Conservation (phyloP, 2,888 invertebrate genomes). For the Drosophila lacicola region DNA sequence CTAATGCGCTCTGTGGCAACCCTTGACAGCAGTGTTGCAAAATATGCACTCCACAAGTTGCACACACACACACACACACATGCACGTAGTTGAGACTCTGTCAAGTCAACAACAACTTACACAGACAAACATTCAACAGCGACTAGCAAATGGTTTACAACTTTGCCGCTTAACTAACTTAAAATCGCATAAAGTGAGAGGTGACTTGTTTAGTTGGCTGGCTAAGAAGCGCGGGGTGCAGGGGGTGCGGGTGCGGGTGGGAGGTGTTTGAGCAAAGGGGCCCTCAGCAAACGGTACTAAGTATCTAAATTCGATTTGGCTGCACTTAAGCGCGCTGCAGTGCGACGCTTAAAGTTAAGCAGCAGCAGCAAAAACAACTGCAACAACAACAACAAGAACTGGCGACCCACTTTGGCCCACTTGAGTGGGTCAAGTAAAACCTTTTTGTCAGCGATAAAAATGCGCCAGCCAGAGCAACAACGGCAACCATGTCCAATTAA, state of each 20-base stretch:
- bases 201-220: constrained; percentile 14
- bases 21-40: constrained; percentile 35
- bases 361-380: constrained; percentile 11
- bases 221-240: too few relatives aligned
- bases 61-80: constrained; percentile 17
- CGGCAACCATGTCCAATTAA: constrained; percentile 66
- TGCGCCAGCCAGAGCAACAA: constrained; percentile 32
- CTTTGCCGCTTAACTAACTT: constrained; percentile 72
- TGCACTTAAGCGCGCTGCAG: constrained; percentile 62
- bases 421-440: constrained; percentile 78
- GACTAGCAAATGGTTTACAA: constrained; percentile 68
- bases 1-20: constrained; percentile 33
- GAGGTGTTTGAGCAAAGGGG: constrained; percentile 9
- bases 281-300: constrained; percentile 56
- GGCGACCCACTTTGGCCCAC: constrained; percentile 63
- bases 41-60: constrained; percentile 70
- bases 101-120: constrained; percentile 31
- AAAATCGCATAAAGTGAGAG: constrained; percentile 66
- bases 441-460: constrained; percentile 77
- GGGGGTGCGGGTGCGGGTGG: constrained; percentile 1
- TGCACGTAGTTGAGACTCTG: constrained; percentile 14
- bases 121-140: constrained; percentile 38
- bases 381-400: constrained; percentile 19
- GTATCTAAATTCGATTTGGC: constrained; percentile 74
- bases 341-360: constrained; percentile 34